These are phyloP conservation scores for Guaruba guarouba DNA, from an alignment of 2,113 vertebrate genomes.

Conservation along the genomic window DNA sequence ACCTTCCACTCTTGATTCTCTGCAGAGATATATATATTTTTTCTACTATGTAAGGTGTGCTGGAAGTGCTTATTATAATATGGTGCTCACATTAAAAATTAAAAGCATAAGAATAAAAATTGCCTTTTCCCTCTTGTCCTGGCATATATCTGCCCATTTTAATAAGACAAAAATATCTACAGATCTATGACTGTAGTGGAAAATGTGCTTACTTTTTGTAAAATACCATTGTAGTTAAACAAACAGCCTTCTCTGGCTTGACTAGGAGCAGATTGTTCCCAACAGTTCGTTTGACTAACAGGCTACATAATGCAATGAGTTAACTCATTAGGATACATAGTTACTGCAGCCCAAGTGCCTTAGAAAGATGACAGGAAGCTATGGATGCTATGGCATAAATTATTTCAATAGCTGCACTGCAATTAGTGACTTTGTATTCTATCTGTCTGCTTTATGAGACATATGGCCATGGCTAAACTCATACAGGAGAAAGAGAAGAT, in stretches of 20 bases:
- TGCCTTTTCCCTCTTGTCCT: conserved; percentile 4
- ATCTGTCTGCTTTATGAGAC: neutral
- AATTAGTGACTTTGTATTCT: conserved; percentile 1
- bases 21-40: conserved; percentile 17
- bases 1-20: neutral
- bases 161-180: conserved; percentile 26
- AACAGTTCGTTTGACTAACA: neutral
- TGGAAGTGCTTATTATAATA: conserved; percentile 9
- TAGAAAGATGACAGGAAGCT: conserved; percentile 38
- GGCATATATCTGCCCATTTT: conserved; percentile 39
- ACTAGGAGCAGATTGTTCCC: conserved; percentile 46
- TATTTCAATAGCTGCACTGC: neutral
- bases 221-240: conserved; percentile 21
- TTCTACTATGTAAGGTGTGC: conserved; percentile 3
- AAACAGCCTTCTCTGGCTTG: conserved; percentile 6
- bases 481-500: neutral
- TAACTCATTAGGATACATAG: neutral
- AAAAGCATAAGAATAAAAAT: conserved; percentile 29
- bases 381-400: neutral
- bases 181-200: neutral
- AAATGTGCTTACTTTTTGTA: conserved; percentile 51
- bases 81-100: conserved; percentile 26
- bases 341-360: neutral
- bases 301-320: conserved; percentile 22
- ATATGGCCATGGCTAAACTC: neutral